Percentiles rank a stretch among this genome's conserved stretches.
These are phyloP conservation scores for Zaprionus camerounensis DNA, from an alignment of 1,140 invertebrate species.

Conservation along the genomic window DNA sequence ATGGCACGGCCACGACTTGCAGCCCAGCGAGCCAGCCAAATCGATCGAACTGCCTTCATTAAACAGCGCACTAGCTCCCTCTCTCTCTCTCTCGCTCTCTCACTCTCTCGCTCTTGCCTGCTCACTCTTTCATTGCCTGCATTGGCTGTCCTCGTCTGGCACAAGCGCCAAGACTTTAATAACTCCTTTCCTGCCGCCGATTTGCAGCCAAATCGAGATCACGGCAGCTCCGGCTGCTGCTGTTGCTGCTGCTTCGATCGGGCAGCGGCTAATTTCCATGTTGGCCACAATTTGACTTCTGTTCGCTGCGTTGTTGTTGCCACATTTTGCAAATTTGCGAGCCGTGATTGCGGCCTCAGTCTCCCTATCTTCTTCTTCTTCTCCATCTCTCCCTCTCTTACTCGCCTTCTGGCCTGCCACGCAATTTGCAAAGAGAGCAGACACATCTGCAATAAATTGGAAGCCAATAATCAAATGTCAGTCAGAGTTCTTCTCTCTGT, in stretches of 20 bases:
- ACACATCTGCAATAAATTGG: constrained; percentile 79
- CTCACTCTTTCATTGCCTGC: not conserved
- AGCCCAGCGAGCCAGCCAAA: constrained; percentile 61
- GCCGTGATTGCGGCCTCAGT: constrained; percentile 63
- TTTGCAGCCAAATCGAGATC: constrained; percentile 63
- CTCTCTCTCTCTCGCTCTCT: not conserved
- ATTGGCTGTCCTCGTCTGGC: constrained; percentile 31
- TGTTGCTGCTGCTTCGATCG: constrained; percentile 54
- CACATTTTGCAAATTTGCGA: constrained; percentile 68
- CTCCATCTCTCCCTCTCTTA: constrained; percentile 14
- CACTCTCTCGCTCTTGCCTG: not conserved
- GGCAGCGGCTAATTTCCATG: constrained; percentile 68
- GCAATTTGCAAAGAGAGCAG: constrained; percentile 65
- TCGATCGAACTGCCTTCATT: constrained; percentile 82
- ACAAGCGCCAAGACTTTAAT: constrained; percentile 60
- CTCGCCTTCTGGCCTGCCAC: constrained; percentile 39
- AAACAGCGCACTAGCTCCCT: constrained; percentile 56
- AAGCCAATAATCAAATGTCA: constrained; percentile 84
- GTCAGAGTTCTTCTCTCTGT: constrained; percentile 53
- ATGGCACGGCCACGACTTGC: constrained; percentile 66
- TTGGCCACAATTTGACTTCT: constrained; percentile 82
- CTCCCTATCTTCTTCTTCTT: not conserved
- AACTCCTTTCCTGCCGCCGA: constrained; percentile 79
- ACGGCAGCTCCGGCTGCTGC: constrained; percentile 41
- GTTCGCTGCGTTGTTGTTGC: constrained; percentile 50